A percentile compares a stretch with the other conserved stretches of the same genome.
These are phyloP conservation scores for Microtus oregoni DNA, from an alignment of 2,113 vertebrate species.

Conservation along the genomic window DNA sequence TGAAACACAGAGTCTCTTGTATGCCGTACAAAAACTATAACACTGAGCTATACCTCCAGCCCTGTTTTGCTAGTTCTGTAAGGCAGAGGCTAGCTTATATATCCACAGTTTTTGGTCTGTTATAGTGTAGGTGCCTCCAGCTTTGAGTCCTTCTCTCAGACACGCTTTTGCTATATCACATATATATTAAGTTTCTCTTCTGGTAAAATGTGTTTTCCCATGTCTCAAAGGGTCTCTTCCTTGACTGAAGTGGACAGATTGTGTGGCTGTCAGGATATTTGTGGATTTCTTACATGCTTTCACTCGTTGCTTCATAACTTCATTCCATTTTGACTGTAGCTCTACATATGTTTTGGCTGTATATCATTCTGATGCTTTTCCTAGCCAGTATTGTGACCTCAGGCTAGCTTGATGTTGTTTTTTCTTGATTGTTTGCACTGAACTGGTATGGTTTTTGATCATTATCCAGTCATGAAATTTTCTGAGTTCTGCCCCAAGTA, in stretches of 20 bases:
- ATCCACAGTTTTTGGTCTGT: background rate
- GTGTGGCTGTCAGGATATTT: conserved; percentile 4
- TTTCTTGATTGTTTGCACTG: conserved; percentile 33
- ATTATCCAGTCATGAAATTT: conserved; percentile 31
- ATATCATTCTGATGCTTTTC: conserved; percentile 47
- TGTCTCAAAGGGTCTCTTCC: conserved; percentile 3
- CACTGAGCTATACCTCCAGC: background rate
- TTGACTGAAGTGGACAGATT: background rate
- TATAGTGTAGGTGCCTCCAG: background rate
- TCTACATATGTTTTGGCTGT: conserved; percentile 33
- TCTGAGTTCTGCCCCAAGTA: conserved; percentile 30
- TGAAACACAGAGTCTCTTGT: too few species aligned
- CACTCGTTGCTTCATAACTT: conserved; percentile 32
- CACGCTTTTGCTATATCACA: background rate
- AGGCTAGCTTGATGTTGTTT: conserved; percentile 23
- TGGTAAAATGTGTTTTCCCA: conserved; percentile 15
- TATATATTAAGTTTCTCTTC: conserved; percentile 28
- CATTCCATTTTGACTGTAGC: conserved; percentile 3
- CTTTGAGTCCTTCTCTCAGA: background rate
- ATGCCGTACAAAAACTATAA: too few species aligned
- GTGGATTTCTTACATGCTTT: background rate
- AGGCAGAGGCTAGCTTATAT: background rate
- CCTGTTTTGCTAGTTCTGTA: conserved; percentile 18
- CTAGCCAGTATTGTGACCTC: background rate
- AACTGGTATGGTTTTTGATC: conserved; percentile 40